These are phyloP conservation scores for Crambe crambe DNA, from an alignment of 37 sponge, comb jelly and placozoan species.

Conservation along the genomic window DNA sequence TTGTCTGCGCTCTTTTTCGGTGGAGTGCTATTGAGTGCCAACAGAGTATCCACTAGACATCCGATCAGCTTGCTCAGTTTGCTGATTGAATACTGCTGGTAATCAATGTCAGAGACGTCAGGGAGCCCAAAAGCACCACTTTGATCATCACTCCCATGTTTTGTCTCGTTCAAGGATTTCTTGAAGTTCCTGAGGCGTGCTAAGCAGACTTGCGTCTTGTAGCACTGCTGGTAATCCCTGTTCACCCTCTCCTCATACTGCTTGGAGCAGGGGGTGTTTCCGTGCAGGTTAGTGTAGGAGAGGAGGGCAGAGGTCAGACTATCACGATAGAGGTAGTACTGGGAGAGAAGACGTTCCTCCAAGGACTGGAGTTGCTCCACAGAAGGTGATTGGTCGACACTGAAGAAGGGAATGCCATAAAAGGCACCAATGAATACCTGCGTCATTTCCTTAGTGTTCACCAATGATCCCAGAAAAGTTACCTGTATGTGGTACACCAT, in stretches of 20 bases:
- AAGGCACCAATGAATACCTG: slow-evolving; percentile 62
- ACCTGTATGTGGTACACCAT: slow-evolving; percentile 50
- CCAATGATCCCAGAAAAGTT: slow-evolving; percentile 53
- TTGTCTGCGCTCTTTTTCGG: background rate
- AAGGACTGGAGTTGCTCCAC: slow-evolving; percentile 28
- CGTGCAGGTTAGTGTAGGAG: background rate
- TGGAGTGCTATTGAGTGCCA: slow-evolving; percentile 26
- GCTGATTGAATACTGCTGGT: slow-evolving; percentile 26
- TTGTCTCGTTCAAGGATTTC: background rate
- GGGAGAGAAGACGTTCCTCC: slow-evolving; percentile 35
- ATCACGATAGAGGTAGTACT: slow-evolving; percentile 31
- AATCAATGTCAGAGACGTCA: background rate
- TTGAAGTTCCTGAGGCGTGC: slow-evolving; percentile 37
- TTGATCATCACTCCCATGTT: slow-evolving; percentile 11
- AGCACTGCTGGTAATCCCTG: slow-evolving; percentile 39
- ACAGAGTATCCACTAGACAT: slow-evolving; percentile 35
- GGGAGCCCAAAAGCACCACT: slow-evolving; percentile 5
- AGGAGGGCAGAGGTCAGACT: slow-evolving; percentile 29
- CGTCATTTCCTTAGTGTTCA: slow-evolving; percentile 30
- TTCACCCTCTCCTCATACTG: slow-evolving; percentile 24
- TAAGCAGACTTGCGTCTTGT: slow-evolving; percentile 34
- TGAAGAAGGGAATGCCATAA: slow-evolving; percentile 53
- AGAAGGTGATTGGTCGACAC: slow-evolving; percentile 7
- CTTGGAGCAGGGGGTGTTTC: background rate
- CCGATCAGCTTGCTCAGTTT: slow-evolving; percentile 39